Evolutionary conservation across 2,797 vertebrate genomes (phyloP), one percentile per base, ranked within the genome.

Genomic region (Florisuga fusca): DNA sequence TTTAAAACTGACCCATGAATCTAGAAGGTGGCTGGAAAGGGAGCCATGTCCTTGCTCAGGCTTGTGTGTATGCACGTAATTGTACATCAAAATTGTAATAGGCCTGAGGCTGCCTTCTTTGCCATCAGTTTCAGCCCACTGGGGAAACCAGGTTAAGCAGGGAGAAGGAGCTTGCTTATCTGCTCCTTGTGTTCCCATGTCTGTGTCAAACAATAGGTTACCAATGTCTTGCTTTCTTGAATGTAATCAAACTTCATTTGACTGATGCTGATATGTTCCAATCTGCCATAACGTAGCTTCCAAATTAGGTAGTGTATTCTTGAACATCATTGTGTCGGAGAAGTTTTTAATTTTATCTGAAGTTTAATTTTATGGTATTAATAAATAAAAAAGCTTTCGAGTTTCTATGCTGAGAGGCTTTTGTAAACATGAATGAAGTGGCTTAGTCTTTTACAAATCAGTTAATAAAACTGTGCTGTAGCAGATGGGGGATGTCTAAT

Each of bases 401-500:
- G 31, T 66, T 88, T 90, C 33, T 77, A 2, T 64, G n/a, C 43
- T 80, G 57, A 31, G 77, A 71, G 57, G 34, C 66, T 88, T 93
- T 93, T 0, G 0, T 66, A 86, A 87, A 80, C 78, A 36, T 75
- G 48, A 84, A 36, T 78, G 73, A 90, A 86, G 63, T 68, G 22
- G 11, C 74, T 93, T 21, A 45, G 45, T 81, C 69, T 91, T 91
- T 66, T 89, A 76, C 76, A 88, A 75, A 93, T 54, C 87, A 73
- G 73, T 92, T 92, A 87, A 85, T 91, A 92, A 95, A 93, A 94
- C 78, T 73, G 53, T 38, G 67, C 51, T 67, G 59, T 41, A 93
- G 89, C 91, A 96, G 93, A 95, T 97, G 95, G 92, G 25, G 21
- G 68, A 91, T 84, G 85, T 95, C 91, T 91, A 74, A 62, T 90